Evolutionary conservation across 2,888 invertebrate species (phyloP), one percentile per base, ranked within the genome.

Genomic region (Acanthosoma haemorrhoidale): DNA sequence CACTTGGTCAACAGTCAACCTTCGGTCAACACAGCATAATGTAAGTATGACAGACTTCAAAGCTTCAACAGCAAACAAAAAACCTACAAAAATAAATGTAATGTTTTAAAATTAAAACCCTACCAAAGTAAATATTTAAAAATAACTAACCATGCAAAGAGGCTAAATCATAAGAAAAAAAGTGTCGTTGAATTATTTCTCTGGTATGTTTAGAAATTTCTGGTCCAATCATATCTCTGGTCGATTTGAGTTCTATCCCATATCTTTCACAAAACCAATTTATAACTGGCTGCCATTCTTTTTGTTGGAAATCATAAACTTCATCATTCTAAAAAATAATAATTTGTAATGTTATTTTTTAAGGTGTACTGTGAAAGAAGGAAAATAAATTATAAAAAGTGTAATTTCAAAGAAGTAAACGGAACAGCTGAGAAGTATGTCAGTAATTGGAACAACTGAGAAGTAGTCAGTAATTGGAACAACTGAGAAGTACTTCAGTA

Each of bases 31-130:
- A 74, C 91, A 87, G 15, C 96, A 95, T 77, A 94, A 80, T 74
- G 93, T 89, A 71, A 98, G 82, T 68, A 98, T 85, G 11, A 96
- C 84, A 0, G 97, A 98, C 81, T 96, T 97, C 4, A 96, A 80
- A 3, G 92, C 88, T 76, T 97, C 97, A 0, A 90, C 88, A 31
- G 91, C 93, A 81, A 90, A 96, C 70, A 87, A 83, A 76, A 92
- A 88, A 67, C 96, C 96, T 91, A 76, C 73, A 78, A 76, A 31
- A 67, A 39, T 3, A 39, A 18, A 36, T 39, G 25, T 51, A 73
- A 32, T 15, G n/a, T 18, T n/a, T 57, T 15, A 36, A 41, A 18
- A 29, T 18, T 39, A 25, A 39, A 25, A 1, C 15, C 11, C n/a
- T 6, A 39, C 5, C 2, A 36, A 6, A 21, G 38, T n/a, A 64